Evolutionary conservation across 2,113 vertebrate genomes (phyloP).

Genomic region (Hemiscyllium ocellatum): DNA sequence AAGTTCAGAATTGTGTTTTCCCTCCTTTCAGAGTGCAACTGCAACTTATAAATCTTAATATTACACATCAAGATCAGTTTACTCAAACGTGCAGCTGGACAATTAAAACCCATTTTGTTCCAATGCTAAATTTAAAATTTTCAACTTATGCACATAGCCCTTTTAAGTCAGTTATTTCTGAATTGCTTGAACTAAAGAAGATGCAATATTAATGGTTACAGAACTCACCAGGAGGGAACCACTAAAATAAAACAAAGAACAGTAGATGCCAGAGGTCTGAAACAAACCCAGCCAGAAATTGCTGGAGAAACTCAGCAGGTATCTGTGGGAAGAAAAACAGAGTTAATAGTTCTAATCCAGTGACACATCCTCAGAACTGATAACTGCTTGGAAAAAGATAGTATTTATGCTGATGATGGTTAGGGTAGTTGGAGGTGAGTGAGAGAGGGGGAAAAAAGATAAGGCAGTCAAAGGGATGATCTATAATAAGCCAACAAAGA

Average conservation of each 20-base stretch:
- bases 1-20: not conserved
- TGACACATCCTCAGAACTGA: too few species aligned
- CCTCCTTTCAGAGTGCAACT: not conserved
- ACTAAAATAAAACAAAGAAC: not conserved
- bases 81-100: not conserved
- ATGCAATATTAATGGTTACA: not conserved
- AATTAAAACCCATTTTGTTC: not conserved
- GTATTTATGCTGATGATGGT: too few species aligned
- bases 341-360: too few species aligned
- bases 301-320: too few species aligned
- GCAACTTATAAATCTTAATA: not conserved
- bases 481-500: too few species aligned
- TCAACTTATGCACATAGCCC: not conserved
- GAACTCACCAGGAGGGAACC: not conserved
- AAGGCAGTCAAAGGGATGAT: too few species aligned
- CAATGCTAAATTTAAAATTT: not conserved
- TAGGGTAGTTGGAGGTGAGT: too few species aligned
- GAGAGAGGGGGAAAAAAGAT: too few species aligned
- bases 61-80: not conserved
- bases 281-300: too few species aligned
- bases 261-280: too few species aligned
- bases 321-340: too few species aligned
- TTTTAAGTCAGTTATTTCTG: not conserved
- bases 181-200: not conserved
- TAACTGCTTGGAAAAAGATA: too few species aligned